Evolutionary conservation across 2,113 vertebrate genomes (phyloP).

Genomic region (Morone chrysops): DNA sequence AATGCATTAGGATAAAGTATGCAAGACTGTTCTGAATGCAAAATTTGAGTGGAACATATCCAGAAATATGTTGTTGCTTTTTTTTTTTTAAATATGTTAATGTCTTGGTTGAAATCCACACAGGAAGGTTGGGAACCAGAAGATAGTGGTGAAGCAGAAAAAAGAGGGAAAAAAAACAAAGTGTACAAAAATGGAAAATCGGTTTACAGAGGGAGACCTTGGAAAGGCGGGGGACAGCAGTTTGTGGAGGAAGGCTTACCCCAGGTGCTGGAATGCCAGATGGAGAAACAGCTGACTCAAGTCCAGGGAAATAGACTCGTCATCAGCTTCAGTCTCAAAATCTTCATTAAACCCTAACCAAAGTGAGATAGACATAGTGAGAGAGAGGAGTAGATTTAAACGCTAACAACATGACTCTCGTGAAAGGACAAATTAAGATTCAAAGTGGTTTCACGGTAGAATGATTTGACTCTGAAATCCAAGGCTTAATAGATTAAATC

Average conservation of each 20-base stretch:
- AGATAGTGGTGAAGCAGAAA: neutral
- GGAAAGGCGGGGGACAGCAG: conserved; percentile 12
- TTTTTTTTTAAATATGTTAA: conserved; percentile 25
- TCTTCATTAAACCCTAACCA: conserved; percentile 58
- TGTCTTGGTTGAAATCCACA: conserved; percentile 11
- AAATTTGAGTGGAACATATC: conserved; percentile 7
- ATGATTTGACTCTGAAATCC: conserved; percentile 63
- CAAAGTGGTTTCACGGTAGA: conserved; percentile 63
- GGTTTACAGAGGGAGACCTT: conserved; percentile 3
- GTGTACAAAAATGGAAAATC: conserved; percentile 17
- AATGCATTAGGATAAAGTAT: neutral
- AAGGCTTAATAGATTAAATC: conserved; percentile 72
- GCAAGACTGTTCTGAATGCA: neutral
- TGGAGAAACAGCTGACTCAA: conserved; percentile 76
- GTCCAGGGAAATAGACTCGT: conserved; percentile 55
- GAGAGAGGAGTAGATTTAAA: conserved; percentile 31
- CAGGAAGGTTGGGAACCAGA: neutral
- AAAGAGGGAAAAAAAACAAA: conserved; percentile 31
- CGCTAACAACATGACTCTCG: conserved; percentile 44
- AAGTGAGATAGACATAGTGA: conserved; percentile 46
- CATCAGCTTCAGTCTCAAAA: conserved; percentile 53
- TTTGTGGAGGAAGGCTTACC: conserved; percentile 51
- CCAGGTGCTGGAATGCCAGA: conserved; percentile 72
- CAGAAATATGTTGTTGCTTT: neutral
- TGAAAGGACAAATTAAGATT: conserved; percentile 72